Percentiles rank a stretch among this genome's conserved stretches.
phyloP scores from a whole-genome alignment of 2,113 vertebrate genomes.

The Poeciliopsis retropinna region DNA sequence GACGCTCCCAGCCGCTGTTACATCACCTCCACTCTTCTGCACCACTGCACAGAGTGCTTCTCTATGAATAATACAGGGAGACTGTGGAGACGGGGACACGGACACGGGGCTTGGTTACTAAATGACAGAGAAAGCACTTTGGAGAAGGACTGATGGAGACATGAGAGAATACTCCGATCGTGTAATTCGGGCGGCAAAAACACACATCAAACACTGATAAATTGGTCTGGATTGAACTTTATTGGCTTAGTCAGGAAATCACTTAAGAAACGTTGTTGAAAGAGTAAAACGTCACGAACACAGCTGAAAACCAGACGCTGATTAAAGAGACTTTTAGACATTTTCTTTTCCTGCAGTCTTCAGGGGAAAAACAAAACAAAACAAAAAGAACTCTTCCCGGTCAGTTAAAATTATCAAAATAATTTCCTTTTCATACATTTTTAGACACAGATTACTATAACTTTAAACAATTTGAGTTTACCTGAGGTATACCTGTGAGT shows the following conservation, averaged over 20 bases:
- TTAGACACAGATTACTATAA: not conserved
- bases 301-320: not conserved
- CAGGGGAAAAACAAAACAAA: too few species aligned
- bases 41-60: conserved; percentile 74
- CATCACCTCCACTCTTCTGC: conserved; percentile 73
- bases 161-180: not conserved
- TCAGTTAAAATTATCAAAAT: not conserved
- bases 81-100: conserved; percentile 35
- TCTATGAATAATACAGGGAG: conserved; percentile 77
- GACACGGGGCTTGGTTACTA: conserved; percentile 34
- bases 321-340: too few species aligned
- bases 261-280: not conserved
- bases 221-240: conserved; percentile 38
- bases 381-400: not conserved
- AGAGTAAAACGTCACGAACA: not conserved
- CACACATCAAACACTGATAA: conserved; percentile 27
- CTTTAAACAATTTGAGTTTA: not conserved
- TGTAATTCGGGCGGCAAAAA: conserved; percentile 12
- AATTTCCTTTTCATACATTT: not conserved
- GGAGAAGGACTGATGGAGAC: not conserved
- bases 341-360: too few species aligned
- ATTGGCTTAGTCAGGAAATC: conserved; percentile 38
- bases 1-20: conserved; percentile 61
- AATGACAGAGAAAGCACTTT: conserved; percentile 27
- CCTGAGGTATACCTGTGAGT: not conserved